These are phyloP conservation scores for Premnoplex brunnescens DNA, from an alignment of 2,797 vertebrate genomes.

Conservation along the genomic window DNA sequence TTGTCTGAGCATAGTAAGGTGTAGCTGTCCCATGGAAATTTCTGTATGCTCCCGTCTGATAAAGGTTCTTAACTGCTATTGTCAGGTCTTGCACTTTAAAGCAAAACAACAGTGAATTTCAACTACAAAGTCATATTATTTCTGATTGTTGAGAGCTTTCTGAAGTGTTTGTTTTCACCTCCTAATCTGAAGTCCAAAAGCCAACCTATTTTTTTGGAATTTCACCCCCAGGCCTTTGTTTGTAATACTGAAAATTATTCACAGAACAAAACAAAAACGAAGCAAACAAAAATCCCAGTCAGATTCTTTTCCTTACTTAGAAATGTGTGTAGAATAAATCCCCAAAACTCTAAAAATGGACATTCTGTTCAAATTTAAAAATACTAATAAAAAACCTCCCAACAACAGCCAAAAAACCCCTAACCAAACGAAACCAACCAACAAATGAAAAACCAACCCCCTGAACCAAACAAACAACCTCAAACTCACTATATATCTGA, in stretches of 20 bases:
- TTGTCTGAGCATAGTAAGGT: background rate
- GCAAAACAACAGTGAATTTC: background rate
- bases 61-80: background rate
- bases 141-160: background rate
- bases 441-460: background rate
- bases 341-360: background rate
- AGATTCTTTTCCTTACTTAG: background rate
- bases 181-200: background rate
- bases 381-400: too few species aligned
- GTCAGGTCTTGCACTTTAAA: background rate
- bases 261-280: background rate
- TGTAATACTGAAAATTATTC: background rate
- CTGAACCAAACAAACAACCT: background rate
- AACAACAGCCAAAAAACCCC: too few species aligned
- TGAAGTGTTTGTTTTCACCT: background rate
- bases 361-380: background rate
- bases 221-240: background rate
- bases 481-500: background rate
- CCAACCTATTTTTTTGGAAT: background rate
- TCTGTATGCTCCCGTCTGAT: background rate
- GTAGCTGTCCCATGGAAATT: background rate
- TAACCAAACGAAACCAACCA: too few species aligned
- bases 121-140: background rate
- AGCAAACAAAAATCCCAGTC: background rate
- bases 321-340: background rate